Base-by-base conservation (phyloP, 2,797 vertebrate species). In the Discoglossus pictus region DNA sequence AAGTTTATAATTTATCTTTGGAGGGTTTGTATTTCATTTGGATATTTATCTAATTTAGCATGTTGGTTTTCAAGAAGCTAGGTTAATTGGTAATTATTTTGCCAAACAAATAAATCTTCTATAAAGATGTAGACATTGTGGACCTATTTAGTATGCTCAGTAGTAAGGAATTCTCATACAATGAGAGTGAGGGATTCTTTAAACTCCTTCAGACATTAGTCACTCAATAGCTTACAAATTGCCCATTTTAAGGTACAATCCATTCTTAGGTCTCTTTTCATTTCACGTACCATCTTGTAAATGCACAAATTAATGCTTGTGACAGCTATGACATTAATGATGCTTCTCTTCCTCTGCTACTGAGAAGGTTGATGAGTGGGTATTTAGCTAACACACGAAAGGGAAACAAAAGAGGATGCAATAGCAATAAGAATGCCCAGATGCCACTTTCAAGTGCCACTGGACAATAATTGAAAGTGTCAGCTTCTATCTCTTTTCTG, bases 381-480 rank as follows among this genome's bases (percentile, higher is more conserved):
- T 50, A 50, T 63, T 64, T 43, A 71, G n/a, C 25, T 24, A 51
- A 51, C 40, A 27, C 46, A 65, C 10, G 16, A 34, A 18, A 55
- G 23, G 3, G 21, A 7, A 6, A 59, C 54, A 52, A 64, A 51
- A 35, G 52, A 20, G 20, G 20, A 25, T 24, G 27, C 23, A 51
- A 16, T 62, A 64, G 43, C 51, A 56, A 58, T 56, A 46, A 43
- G 48, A 64, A 51, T 59, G 50, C 25, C 20, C 53, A 51, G 52
- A 50, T 24, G 10, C 24, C 8, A 31, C 17, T 63, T 70, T 52
- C 21, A 63, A 58, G 61, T 59, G 68, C 53, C 53, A 71, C 53
- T 58, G 68, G 61, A 59, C 61, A 64, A 52, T 71, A 71, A 71
- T 71, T 71, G 68, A 46, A 71, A 59, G 61, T 65, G 68, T 65